Evolutionary conservation across 2,797 vertebrate species (phyloP).

Genomic region (Helarctos malayanus): DNA sequence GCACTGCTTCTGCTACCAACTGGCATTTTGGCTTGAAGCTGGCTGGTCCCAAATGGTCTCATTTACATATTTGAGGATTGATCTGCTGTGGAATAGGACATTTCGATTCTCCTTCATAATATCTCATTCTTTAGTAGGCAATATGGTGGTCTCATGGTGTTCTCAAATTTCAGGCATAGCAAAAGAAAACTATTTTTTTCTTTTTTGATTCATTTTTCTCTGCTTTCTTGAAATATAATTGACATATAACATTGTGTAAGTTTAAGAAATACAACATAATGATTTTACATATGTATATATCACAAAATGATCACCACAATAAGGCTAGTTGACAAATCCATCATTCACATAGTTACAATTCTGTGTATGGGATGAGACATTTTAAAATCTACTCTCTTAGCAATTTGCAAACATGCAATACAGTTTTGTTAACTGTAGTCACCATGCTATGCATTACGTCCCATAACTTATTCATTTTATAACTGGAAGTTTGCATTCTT

Average conservation of each 20-base stretch:
- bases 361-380: not conserved
- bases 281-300: not conserved
- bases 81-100: not conserved
- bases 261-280: not conserved
- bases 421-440: not conserved
- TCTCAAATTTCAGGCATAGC: not conserved
- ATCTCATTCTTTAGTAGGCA: not conserved
- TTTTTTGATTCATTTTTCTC: not conserved
- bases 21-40: not conserved
- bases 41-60: not conserved
- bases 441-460: not conserved
- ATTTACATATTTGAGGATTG: not conserved
- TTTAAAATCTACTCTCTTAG: not conserved
- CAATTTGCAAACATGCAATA: not conserved
- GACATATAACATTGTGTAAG: not conserved
- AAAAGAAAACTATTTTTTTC: not conserved
- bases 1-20: not conserved
- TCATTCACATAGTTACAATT: not conserved
- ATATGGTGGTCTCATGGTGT: not conserved
- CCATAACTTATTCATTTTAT: not conserved
- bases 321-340: not conserved
- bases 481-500: not conserved
- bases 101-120: not conserved
- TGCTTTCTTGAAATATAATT: not conserved
- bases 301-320: not conserved